Percentiles rank a stretch among this genome's conserved stretches.
Conservation (phyloP, 2,113 vertebrate species). For the Salvelinus alpinus region DNA sequence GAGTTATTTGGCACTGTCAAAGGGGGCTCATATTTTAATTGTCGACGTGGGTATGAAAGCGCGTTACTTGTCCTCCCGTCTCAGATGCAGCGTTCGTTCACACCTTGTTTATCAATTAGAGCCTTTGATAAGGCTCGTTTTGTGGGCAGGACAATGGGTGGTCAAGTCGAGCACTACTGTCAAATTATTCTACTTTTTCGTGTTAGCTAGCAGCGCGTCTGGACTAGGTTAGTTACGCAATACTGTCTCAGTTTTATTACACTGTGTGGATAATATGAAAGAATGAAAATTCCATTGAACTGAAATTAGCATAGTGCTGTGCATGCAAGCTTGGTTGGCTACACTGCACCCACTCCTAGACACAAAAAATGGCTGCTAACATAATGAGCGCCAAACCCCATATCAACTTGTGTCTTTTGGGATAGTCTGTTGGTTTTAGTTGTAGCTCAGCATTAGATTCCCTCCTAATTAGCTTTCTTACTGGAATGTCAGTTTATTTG, state of each 20-base stretch:
- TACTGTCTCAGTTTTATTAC: neutral
- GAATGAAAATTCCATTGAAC: neutral
- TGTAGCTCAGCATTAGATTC: neutral
- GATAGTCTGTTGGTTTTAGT: neutral
- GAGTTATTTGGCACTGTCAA: neutral
- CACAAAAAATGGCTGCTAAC: neutral
- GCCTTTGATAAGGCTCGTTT: neutral
- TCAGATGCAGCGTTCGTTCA: constrained; percentile 21
- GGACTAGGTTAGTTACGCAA: constrained; percentile 8
- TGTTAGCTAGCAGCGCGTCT: neutral
- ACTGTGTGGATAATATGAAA: neutral
- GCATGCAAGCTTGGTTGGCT: no score
- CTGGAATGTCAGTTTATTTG: neutral
- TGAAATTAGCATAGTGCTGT: no score
- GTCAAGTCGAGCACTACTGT: neutral
- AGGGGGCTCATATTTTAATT: constrained; percentile 29
- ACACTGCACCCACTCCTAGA: neutral
- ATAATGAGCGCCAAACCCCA: neutral
- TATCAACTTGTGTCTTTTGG: neutral
- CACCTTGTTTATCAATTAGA: constrained; percentile 21
- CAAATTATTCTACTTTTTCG: neutral
- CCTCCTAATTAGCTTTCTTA: neutral
- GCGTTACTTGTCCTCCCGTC: constrained; percentile 41
- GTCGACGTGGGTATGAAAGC: constrained; percentile 33
- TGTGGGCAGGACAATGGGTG: neutral